Conservation (phyloP, 92 coral and sea anemone genomes). For the Bergia puertoricense region DNA sequence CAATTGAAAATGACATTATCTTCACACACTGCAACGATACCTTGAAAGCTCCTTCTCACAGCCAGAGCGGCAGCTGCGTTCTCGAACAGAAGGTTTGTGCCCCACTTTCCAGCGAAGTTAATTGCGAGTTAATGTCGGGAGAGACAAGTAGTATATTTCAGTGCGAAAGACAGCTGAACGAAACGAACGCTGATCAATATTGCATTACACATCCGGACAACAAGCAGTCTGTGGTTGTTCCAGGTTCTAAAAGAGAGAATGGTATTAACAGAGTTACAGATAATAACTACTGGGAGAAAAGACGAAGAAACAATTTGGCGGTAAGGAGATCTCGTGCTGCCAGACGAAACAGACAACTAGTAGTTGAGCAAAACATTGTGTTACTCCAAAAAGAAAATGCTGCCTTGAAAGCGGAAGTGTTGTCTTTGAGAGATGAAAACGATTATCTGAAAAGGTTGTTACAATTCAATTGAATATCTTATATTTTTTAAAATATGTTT, state of each 20-base stretch:
- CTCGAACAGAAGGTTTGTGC: too few relatives aligned
- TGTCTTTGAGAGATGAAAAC: too few relatives aligned
- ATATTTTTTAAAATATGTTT: too few relatives aligned
- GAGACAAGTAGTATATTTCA: not conserved
- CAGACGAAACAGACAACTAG: constrained; percentile 3
- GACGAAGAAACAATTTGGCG: constrained; percentile 74
- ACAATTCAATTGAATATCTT: too few relatives aligned
- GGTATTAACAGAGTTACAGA: constrained; percentile 21
- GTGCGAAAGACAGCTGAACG: not conserved
- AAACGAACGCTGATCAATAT: not conserved
- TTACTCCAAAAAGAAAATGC: not conserved
- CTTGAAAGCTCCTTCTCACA: too few relatives aligned
- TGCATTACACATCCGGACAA: too few relatives aligned
- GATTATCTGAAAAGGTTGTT: too few relatives aligned
- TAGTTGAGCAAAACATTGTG: not conserved
- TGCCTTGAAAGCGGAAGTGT: not conserved
- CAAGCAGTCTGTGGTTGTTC: not conserved
- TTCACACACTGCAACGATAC: too few relatives aligned
- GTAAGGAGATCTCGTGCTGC: constrained; percentile 80
- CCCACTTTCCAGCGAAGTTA: not conserved
- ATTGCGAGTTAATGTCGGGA: not conserved
- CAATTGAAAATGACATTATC: not conserved
- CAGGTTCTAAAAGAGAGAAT: not conserved
- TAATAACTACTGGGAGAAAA: constrained; percentile 83
- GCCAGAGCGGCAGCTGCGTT: too few relatives aligned